phyloP scores from a whole-genome alignment of 2,113 vertebrate species.

The Nothobranchius kuhntae region DNA sequence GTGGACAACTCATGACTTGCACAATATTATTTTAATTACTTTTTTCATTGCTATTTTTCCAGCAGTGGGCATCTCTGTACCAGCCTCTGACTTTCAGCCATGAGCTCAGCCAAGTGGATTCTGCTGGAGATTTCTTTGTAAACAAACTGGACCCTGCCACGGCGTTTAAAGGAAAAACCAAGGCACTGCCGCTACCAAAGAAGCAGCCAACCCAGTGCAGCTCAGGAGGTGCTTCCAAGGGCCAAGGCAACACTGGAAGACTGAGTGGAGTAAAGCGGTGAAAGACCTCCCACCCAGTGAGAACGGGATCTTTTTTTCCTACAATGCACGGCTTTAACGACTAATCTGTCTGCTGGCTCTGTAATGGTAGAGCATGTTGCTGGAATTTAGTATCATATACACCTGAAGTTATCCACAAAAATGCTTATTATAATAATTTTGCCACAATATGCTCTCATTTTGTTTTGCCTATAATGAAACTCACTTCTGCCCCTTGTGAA shows the following conservation, averaged over 20 bases:
- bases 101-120: constrained; percentile 74
- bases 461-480: too few species aligned
- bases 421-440: too few species aligned
- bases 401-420: too few species aligned
- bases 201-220: constrained; percentile 78
- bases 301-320: neutral
- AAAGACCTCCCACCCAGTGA: constrained; percentile 32
- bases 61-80: constrained; percentile 98
- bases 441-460: too few species aligned
- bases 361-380: neutral
- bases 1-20: too few species aligned
- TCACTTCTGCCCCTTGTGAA: too few species aligned
- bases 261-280: constrained; percentile 59
- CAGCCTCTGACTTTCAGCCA: constrained; percentile 87
- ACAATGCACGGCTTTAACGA: constrained; percentile 2
- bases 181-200: constrained; percentile 86
- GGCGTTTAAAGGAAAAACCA: constrained; percentile 89
- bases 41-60: constrained; percentile 33
- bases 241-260: constrained; percentile 55
- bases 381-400: neutral
- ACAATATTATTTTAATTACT: neutral
- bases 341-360: neutral
- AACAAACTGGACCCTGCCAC: constrained; percentile 93
- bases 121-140: constrained; percentile 78
- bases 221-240: constrained; percentile 71